Evolutionary conservation across 2,797 vertebrate genomes (phyloP).

Genomic region (Benthosema pterotum): DNA sequence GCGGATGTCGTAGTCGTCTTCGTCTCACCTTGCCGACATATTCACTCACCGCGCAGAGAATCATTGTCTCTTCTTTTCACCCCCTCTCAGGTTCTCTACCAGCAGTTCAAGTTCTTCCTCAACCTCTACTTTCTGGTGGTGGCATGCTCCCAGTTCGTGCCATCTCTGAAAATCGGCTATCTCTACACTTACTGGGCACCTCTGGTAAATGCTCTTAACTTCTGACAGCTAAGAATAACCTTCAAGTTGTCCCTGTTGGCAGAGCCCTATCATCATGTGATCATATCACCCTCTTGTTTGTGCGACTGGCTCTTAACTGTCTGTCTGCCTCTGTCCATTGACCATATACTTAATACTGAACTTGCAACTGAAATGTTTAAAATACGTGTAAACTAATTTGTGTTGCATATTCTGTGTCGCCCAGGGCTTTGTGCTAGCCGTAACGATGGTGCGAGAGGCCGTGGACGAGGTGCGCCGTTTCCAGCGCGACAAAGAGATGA

Average conservation of each 20-base stretch:
- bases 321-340: no score
- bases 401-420: constrained; percentile 21
- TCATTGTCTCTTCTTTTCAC: constrained; percentile 28
- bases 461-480: constrained; percentile 93
- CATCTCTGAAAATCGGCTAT: constrained; percentile 95
- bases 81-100: constrained; percentile 93
- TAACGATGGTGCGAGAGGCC: constrained; percentile 93
- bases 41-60: constrained; percentile 28
- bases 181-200: constrained; percentile 99
- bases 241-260: no score
- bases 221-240: neutral
- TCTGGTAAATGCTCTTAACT: constrained; percentile 83
- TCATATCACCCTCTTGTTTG: no score
- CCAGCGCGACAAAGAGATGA: constrained; percentile 97
- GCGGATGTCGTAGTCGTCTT: constrained; percentile 38
- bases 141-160: constrained; percentile 96
- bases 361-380: neutral
- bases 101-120: constrained; percentile 99
- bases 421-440: constrained; percentile 93
- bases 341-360: no score
- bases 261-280: no score
- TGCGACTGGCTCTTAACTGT: no score
- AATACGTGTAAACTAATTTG: neutral
- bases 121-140: constrained; percentile 98
- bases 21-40: constrained; percentile 31